phyloP scores from a whole-genome alignment of 2,797 vertebrate species.

The Xenentodon cancila region DNA sequence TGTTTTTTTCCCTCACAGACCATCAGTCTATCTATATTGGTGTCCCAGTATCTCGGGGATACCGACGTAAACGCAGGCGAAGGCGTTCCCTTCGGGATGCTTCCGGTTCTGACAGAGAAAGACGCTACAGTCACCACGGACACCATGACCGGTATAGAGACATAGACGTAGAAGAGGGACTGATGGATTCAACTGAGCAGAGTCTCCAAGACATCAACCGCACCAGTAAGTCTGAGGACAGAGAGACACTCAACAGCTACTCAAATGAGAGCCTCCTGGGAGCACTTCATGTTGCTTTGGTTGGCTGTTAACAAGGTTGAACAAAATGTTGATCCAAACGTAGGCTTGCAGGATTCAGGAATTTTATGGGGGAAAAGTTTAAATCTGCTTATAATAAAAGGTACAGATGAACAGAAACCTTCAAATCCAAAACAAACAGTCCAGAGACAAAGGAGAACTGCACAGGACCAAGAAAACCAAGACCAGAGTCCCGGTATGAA shows the following conservation, averaged over 20 bases:
- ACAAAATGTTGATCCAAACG: neutral
- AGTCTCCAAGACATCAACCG: constrained; percentile 80
- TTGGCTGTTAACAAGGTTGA: neutral
- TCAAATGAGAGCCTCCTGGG: neutral
- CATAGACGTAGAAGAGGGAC: constrained; percentile 80
- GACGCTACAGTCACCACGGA: constrained; percentile 76
- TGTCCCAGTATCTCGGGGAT: constrained; percentile 86
- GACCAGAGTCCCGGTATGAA: too few species aligned
- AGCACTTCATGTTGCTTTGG: neutral
- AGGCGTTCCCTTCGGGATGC: constrained; percentile 83
- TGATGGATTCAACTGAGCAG: constrained; percentile 65
- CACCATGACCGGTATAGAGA: constrained; percentile 68
- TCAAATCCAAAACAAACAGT: too few species aligned
- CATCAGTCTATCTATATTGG: constrained; percentile 92
- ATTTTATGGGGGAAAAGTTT: too few species aligned
- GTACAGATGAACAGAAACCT: too few species aligned
- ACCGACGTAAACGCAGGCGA: constrained; percentile 87
- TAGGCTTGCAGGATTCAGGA: neutral
- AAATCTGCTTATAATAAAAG: too few species aligned
- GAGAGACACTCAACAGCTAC: neutral
- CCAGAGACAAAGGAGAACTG: too few species aligned
- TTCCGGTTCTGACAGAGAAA: constrained; percentile 73
- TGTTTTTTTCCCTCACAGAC: constrained; percentile 71
- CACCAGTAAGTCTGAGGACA: constrained; percentile 83
- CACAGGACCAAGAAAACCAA: too few species aligned